These are phyloP conservation scores for Amphiprion ocellaris DNA, from an alignment of 2,113 vertebrate species.

Conservation along the genomic window DNA sequence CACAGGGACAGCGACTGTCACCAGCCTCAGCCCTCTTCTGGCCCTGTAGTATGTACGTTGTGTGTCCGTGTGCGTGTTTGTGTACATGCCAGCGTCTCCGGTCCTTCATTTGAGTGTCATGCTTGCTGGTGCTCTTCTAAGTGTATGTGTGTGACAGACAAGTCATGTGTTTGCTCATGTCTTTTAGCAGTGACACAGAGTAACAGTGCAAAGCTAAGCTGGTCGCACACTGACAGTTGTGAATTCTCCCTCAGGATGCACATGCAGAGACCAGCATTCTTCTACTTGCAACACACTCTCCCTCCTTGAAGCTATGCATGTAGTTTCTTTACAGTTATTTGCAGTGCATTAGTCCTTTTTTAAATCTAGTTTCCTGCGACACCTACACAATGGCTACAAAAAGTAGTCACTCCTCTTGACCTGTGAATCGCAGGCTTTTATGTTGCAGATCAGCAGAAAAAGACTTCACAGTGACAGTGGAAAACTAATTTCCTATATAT, in stretches of 20 bases:
- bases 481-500: background rate
- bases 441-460: background rate
- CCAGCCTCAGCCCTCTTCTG: slow-evolving; percentile 41
- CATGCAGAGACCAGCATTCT: slow-evolving; percentile 34
- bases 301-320: background rate
- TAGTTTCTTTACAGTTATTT: background rate
- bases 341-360: background rate
- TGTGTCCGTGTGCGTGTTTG: background rate
- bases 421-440: background rate
- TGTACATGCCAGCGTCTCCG: slow-evolving; percentile 33
- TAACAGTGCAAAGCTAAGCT: slow-evolving; percentile 45
- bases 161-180: slow-evolving; percentile 32
- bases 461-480: background rate
- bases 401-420: background rate
- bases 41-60: slow-evolving; percentile 2
- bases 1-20: slow-evolving; percentile 71
- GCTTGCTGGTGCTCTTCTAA: slow-evolving; percentile 23
- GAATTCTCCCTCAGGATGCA: slow-evolving; percentile 58
- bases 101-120: slow-evolving; percentile 55
- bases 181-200: slow-evolving; percentile 59
- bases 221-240: slow-evolving; percentile 72
- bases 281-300: background rate
- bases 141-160: slow-evolving; percentile 7
- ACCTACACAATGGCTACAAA: too few relatives aligned
- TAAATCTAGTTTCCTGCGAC: background rate